phyloP scores from a whole-genome alignment of 2,888 invertebrate species.

The Sphaeridia pumilis region DNA sequence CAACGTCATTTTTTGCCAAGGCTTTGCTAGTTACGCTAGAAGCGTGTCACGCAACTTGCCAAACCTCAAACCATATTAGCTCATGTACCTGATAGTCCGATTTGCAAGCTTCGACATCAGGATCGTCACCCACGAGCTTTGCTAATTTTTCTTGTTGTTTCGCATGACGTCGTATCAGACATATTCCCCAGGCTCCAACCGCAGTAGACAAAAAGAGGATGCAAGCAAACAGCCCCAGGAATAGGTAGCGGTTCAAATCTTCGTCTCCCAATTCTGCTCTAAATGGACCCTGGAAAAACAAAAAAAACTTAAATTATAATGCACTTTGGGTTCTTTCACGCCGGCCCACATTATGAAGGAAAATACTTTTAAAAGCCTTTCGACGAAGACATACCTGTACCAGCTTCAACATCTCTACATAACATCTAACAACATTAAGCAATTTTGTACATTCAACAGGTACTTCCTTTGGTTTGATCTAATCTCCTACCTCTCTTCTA shows the following conservation, averaged over 20 bases:
- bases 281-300: conserved; percentile 7
- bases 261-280: background rate
- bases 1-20: no score
- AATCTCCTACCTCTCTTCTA: background rate
- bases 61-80: background rate
- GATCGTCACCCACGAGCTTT: conserved; percentile 57
- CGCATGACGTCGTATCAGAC: conserved; percentile 62
- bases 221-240: conserved; percentile 4
- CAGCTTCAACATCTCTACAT: no score
- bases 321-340: background rate
- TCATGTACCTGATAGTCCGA: conserved; percentile 71
- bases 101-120: conserved; percentile 61
- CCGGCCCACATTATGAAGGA: background rate
- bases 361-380: background rate
- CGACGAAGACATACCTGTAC: no score
- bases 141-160: conserved; percentile 67
- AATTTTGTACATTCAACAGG: no score
- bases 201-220: conserved; percentile 5
- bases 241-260: conserved; percentile 3
- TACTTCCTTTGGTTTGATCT: background rate
- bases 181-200: conserved; percentile 49
- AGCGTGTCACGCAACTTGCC: background rate
- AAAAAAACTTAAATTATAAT: background rate
- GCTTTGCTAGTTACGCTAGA: no score
- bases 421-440: no score